These are phyloP conservation scores for Amphipoea lucens DNA, from an alignment of 2,888 invertebrate species.

Conservation along the genomic window DNA sequence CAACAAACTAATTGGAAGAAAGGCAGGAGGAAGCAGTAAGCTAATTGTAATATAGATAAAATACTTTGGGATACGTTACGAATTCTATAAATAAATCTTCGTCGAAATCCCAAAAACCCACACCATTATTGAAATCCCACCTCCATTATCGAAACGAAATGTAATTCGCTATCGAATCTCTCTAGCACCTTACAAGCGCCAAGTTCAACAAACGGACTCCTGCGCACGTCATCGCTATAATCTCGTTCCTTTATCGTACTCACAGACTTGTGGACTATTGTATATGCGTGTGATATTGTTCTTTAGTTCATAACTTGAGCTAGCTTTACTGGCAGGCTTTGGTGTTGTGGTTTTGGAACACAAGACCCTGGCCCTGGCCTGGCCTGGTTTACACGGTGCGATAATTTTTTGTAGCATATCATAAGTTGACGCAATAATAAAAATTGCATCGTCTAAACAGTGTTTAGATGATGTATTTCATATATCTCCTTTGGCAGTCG, in stretches of 20 bases:
- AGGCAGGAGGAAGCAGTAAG: no score
- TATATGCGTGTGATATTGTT: conserved; percentile 17
- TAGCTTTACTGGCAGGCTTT: background rate
- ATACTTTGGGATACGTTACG: background rate
- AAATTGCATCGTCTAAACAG: no score
- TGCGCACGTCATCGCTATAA: conserved; percentile 54
- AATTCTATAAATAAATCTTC: background rate
- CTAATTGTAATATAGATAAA: background rate
- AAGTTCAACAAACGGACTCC: conserved; percentile 67
- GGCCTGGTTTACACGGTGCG: no score
- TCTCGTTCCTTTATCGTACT: conserved; percentile 60
- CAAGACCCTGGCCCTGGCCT: no score
- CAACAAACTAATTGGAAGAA: no score
- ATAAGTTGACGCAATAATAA: no score
- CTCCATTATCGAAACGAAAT: conserved; percentile 11
- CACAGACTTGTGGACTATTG: conserved; percentile 32
- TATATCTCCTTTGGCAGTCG: no score
- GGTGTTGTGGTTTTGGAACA: background rate
- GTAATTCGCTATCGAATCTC: conserved; percentile 41
- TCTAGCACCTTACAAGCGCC: conserved; percentile 31
- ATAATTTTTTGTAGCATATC: no score
- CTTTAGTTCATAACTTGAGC: background rate
- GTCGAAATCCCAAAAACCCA: background rate
- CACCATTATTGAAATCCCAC: background rate
- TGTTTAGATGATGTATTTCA: no score